phyloP scores from a whole-genome alignment of 2,113 vertebrate genomes.

The Vicugna pacos region DNA sequence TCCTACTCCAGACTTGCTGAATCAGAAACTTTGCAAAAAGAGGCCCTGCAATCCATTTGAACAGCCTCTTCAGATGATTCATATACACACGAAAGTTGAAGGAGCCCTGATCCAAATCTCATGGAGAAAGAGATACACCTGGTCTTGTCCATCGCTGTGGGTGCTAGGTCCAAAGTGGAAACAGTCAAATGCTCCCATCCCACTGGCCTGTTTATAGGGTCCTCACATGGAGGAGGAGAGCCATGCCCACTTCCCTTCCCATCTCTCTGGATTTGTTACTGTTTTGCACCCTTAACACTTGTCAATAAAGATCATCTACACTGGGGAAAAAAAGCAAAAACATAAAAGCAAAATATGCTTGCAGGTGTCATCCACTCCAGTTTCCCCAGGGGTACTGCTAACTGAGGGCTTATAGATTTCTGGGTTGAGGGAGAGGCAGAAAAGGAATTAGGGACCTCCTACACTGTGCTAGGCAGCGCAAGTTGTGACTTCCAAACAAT shows the following conservation, averaged over 20 bases:
- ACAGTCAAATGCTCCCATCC: no score
- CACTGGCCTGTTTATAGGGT: no score
- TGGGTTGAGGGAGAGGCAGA: neutral
- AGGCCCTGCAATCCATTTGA: neutral
- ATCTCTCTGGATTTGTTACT: no score
- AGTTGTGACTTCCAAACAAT: neutral
- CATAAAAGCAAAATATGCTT: neutral
- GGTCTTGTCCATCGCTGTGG: neutral
- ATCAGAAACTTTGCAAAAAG: neutral
- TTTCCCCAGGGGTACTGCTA: neutral
- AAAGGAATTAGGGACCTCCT: neutral
- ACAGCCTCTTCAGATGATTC: neutral
- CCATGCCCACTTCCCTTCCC: no score
- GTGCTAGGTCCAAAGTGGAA: neutral
- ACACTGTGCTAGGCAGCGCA: neutral
- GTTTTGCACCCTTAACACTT: no score
- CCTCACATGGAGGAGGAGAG: no score
- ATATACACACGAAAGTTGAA: neutral
- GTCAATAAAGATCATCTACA: no score
- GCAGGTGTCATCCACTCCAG: no score
- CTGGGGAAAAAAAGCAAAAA: no score
- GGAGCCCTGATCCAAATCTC: neutral
- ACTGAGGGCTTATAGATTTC: neutral
- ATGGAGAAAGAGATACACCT: neutral
- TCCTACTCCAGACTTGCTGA: neutral